Evolutionary conservation across 2,797 vertebrate genomes (phyloP).

Genomic region (Babyrousa celebensis): DNA sequence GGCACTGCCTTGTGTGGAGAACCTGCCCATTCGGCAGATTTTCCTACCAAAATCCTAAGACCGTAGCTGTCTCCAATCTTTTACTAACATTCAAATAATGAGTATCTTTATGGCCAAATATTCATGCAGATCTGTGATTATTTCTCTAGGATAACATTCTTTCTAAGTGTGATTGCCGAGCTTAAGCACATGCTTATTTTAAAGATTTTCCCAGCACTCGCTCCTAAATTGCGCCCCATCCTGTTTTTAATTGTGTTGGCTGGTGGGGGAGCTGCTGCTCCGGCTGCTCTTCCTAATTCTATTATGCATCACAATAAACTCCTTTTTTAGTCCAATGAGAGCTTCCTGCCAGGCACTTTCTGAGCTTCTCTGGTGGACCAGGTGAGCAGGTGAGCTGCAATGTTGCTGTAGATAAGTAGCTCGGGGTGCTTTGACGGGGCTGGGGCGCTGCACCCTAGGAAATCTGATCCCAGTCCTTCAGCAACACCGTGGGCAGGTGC

Average conservation of each 20-base stretch:
- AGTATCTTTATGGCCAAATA: background rate
- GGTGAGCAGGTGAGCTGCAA: background rate
- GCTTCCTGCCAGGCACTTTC: too few species aligned
- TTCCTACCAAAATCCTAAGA: background rate
- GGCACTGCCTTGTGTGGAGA: background rate
- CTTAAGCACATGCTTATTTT: background rate
- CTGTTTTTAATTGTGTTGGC: background rate
- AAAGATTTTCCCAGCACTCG: background rate
- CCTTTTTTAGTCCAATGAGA: background rate
- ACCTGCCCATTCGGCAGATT: background rate
- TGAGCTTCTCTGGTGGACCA: rapidly evolving
- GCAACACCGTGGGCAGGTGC: rapidly evolving
- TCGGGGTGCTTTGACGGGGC: rapidly evolving
- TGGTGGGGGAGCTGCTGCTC: background rate
- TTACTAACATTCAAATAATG: background rate
- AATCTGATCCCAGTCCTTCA: too few species aligned
- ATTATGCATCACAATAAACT: too few species aligned
- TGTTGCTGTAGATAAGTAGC: rapidly evolving
- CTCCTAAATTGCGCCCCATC: background rate
- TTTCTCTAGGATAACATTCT: background rate
- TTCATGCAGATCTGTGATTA: background rate
- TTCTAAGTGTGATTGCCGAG: background rate
- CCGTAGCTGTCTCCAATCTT: background rate
- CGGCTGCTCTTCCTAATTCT: background rate
- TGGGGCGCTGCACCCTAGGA: rapidly evolving